Evolutionary conservation across 2,113 vertebrate species (phyloP), one percentile per base, ranked within the genome.

Genomic region (Lagenorhynchus albirostris): DNA sequence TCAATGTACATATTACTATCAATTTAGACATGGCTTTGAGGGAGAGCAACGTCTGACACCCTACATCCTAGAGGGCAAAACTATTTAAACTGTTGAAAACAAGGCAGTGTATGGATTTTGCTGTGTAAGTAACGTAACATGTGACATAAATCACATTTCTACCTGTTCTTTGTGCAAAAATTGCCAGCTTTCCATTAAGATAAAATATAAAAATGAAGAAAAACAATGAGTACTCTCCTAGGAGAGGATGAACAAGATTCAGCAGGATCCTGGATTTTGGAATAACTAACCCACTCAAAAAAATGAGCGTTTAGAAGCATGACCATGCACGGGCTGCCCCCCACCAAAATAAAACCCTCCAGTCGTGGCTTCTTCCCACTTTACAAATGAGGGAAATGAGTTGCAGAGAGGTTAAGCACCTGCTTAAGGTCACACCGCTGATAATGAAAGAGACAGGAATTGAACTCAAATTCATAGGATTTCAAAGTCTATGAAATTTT

Each of bases 81-180:
- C 60, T 17, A 29, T 67, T 92, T 65, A 89, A 94, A 80, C 50
- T 12, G 4, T 90, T 92, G 73, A 53, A 92, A 97, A 95, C 58
- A 94, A 95, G 38, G 29, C 29, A 91, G 11, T 29, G 53, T 71
- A 13, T 93, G 38, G 33, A 79, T 77, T 89, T 89, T 80, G 44
- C 36, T 71, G 47, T 76, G 36, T 36, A 36, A 67, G 38, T 36
- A 74, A 84, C 47, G 4, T 38, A 77, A 41, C n/a, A 18, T 25
- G 4, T 47, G 67, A 38, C 6, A 13, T 63, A 60, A 96, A 29
- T 62, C 44, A 82, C 8, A 26, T 82, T 89, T 83, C 88, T 62
- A 73, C 10, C 70, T 55, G 58, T 10, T 53, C 41, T 89, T 58
- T 79, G 33, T 67, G 44, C 38, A 82, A 89, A 82, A 77, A 47